These are phyloP conservation scores for Bombus affinis DNA, from an alignment of 1,140 invertebrate species.

Conservation along the genomic window DNA sequence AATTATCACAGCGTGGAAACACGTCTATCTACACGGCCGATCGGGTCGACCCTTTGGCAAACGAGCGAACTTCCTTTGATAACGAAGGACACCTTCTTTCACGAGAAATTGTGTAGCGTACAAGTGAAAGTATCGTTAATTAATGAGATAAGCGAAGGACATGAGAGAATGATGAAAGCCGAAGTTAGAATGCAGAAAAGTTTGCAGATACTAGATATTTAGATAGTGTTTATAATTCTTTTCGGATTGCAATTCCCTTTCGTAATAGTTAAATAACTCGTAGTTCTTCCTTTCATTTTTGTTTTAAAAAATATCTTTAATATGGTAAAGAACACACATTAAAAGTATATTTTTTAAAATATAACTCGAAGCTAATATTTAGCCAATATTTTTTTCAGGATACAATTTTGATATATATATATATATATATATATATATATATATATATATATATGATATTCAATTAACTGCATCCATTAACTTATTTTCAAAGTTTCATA, in stretches of 20 bases:
- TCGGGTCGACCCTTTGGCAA: neutral
- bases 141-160: neutral
- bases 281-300: no score
- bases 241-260: neutral
- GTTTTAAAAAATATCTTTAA: no score
- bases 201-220: neutral
- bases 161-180: neutral
- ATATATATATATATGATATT: no score
- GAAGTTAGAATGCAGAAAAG: neutral
- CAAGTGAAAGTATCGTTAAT: neutral
- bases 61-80: neutral
- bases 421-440: no score
- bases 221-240: neutral
- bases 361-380: neutral
- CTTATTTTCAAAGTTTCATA: no score
- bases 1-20: neutral
- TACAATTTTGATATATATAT: no score
- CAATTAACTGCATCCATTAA: no score
- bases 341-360: neutral
- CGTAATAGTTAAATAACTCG: neutral
- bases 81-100: neutral
- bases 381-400: no score
- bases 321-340: no score
- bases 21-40: neutral
- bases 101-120: neutral